Evolutionary conservation across 1,140 invertebrate genomes (phyloP).

Genomic region (Cepaea nemoralis): DNA sequence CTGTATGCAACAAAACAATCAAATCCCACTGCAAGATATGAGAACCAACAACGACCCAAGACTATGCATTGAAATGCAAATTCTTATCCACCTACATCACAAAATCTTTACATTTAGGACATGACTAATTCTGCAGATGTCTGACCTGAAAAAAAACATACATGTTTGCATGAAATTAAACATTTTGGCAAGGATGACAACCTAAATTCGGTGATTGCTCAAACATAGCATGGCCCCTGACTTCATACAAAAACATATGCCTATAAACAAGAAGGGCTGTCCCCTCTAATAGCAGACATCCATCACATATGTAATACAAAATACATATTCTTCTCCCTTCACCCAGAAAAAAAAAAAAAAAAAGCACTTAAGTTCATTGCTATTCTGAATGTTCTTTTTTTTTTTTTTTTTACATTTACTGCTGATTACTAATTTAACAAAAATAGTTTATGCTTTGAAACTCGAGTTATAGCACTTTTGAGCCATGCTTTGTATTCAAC

Average conservation of each 20-base stretch:
- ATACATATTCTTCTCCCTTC: neutral
- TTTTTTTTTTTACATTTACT: too few species aligned
- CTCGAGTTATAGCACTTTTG: neutral
- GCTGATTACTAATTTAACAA: too few species aligned
- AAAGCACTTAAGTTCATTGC: too few species aligned
- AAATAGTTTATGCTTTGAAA: neutral
- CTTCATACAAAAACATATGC: neutral
- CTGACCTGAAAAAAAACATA: constrained; percentile 10
- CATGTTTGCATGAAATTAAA: neutral
- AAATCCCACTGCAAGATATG: too few species aligned
- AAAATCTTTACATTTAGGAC: too few species aligned
- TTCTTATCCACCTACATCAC: too few species aligned
- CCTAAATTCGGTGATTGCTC: constrained; percentile 37
- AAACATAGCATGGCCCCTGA: constrained; percentile 52
- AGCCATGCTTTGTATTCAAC: constrained; percentile 8
- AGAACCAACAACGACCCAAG: too few species aligned
- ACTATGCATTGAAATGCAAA: too few species aligned
- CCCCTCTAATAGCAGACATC: neutral
- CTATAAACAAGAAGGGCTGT: constrained; percentile 18
- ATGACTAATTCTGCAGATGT: neutral
- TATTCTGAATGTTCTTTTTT: too few species aligned
- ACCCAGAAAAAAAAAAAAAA: too few species aligned
- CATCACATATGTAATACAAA: neutral
- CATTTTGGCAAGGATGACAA: constrained; percentile 52
- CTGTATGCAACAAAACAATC: too few species aligned